Evolutionary conservation across 2,888 invertebrate genomes (phyloP), one percentile per base, ranked within the genome.

Genomic region (Nematopogon swammerdamellus): DNA sequence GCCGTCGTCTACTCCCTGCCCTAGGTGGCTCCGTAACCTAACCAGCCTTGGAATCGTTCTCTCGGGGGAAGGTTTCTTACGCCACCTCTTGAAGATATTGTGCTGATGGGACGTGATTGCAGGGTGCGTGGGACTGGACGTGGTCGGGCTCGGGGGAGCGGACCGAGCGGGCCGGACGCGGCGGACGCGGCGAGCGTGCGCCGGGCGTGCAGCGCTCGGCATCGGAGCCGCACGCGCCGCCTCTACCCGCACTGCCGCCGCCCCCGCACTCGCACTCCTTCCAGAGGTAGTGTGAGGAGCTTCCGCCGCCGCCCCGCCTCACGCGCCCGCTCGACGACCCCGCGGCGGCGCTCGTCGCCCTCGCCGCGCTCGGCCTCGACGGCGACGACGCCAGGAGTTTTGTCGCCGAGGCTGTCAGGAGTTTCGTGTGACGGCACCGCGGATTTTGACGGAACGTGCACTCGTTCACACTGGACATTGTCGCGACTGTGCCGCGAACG

Each of bases 171-270:
- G 58, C 59, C 10, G 54, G 56, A 4, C 57, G 50, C 17, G 55
- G 60, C 16, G 67, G 61, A 52, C 71, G 67, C 48, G 60, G 57
- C 19, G 74, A 69, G 51, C 73, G 71, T 55, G 66, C 82, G 52
- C 81, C 81, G 45, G 72, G 82, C 54, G 82, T 82, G 51, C 84
- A 84, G 65, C 76, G 84, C 17, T 84, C 84, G 42, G 83, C 83
- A 45, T 84, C 83, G 57, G 84, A 84, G 63, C 84, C 83, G 42
- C 83, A 84, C 64, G 82, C 84, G 48, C 82, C 82, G 19, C 70
- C 81, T 52, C 75, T 80, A 52, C 69, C 74, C 56, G 62, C 70
- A 57, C 60, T 79, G 63, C 72, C 81, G 51, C 79, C 81, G 59
- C 76, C 80, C 55, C 74, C 80, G 57, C 80, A 80, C 64, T 80